Evolutionary conservation across 2,888 invertebrate species (phyloP).

Genomic region (Drosophila mulleri): DNA sequence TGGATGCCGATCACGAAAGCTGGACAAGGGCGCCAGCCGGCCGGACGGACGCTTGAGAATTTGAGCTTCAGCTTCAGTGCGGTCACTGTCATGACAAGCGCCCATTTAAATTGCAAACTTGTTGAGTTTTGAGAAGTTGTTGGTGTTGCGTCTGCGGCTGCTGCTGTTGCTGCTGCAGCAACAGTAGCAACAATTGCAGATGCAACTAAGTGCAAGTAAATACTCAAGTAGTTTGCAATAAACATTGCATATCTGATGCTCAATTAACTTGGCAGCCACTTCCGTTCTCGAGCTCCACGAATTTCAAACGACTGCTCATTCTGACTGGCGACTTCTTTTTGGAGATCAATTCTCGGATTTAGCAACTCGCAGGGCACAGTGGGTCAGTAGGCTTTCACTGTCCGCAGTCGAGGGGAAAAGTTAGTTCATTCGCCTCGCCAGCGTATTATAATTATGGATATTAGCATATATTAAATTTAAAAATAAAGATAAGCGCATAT

Average conservation of each 20-base stretch:
- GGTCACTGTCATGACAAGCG: conserved; percentile 58
- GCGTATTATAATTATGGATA: conserved; percentile 25
- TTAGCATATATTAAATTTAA: conserved; percentile 10
- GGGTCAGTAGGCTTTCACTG: conserved; percentile 56
- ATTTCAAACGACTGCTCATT: not conserved
- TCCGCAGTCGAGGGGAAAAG: conserved; percentile 31
- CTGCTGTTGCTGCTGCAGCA: conserved; percentile 5
- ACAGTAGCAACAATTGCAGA: conserved; percentile 41
- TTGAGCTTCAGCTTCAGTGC: conserved; percentile 15
- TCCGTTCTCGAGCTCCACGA: conserved; percentile 26
- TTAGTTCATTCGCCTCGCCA: conserved; percentile 26
- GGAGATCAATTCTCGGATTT: conserved; percentile 1
- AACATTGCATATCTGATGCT: conserved; percentile 9
- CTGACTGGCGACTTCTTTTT: conserved; percentile 7
- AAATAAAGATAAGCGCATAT: not conserved
- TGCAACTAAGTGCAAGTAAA: conserved; percentile 54
- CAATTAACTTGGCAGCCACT: conserved; percentile 41
- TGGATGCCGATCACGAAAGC: conserved; percentile 11
- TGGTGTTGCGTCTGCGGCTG: conserved; percentile 4
- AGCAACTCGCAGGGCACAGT: conserved; percentile 2
- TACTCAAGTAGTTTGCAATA: conserved; percentile 32
- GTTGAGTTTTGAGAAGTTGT: conserved; percentile 42
- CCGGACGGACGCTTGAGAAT: not conserved
- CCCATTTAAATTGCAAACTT: conserved; percentile 53
- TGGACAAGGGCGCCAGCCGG: conserved; percentile 27